Base-by-base conservation (phyloP, 2,888 invertebrate genomes). In the Pollenia griseotomentosa region DNA sequence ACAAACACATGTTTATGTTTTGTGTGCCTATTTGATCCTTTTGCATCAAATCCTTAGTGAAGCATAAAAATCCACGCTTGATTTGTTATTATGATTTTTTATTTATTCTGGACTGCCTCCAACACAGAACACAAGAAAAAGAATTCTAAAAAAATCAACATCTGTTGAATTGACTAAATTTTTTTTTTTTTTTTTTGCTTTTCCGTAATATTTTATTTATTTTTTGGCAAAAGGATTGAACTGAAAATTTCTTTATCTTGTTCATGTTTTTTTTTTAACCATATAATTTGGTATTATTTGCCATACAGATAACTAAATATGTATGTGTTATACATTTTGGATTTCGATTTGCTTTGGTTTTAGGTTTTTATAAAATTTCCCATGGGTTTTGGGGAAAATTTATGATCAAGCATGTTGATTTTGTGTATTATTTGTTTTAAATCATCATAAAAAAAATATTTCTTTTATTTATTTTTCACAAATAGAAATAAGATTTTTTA, bases 11-110 rank as follows among this genome's bases (percentile, higher is more conserved):
- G 48, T 74, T 11, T 73, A 10, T 84, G 65, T n/a, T 33, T 33
- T 33, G 33, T 86, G 19, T 79, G 57, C 74, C 40, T 79, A 46
- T 66, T 55, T 57, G 70, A 59, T 77, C 46, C 57, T 82, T 33
- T 68, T 57, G 44, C 46, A 73, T 73, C 53, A 61, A 83, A 80
- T 83, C 53, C 71, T 73, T 73, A 83, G 66, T 81, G 66, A 83
- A 80, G 80, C 81, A 84, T 82, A 85, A 85, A 89, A 91, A 90
- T 90, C 89, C 90, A 89, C 90, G 90, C 90, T 91, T 90, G 91
- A 90, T 91, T 92, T 92, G 90, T 90, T 90, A 90, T 91, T 90
- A 89, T 90, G 90, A 90, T 90, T 90, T 90, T 77, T 71, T 71
- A 59, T 44, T 44, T 65, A 19, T 63, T 71, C 16, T 75, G 66